Conservation (phyloP, 2,113 vertebrate species). For the Salminus brasiliensis region DNA sequence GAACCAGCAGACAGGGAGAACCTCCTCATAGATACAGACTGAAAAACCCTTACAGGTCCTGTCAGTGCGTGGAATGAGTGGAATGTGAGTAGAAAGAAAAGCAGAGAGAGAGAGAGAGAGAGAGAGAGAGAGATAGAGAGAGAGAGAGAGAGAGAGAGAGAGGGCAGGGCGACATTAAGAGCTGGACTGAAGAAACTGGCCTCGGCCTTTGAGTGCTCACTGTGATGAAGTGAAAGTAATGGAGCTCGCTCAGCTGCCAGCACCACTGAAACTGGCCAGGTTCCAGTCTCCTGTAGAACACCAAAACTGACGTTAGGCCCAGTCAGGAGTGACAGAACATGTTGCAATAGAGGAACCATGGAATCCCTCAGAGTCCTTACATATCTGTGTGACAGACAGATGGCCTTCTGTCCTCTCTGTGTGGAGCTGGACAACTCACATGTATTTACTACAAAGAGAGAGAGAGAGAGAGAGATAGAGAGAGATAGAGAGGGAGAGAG, state of each 20-base stretch:
- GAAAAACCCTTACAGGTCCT: background rate
- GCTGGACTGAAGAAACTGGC: background rate
- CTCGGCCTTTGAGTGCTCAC: background rate
- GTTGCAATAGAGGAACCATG: background rate
- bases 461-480: background rate
- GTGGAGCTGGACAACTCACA: background rate
- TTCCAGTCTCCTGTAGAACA: slow-evolving; percentile 4
- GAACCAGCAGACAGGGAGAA: background rate
- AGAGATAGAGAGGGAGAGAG: too few species aligned
- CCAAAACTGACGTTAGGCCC: background rate
- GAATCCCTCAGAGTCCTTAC: background rate
- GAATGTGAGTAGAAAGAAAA: slow-evolving; percentile 13
- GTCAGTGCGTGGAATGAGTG: slow-evolving; percentile 1
- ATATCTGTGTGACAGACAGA: background rate
- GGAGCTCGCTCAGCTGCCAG: background rate
- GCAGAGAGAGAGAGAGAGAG: slow-evolving; percentile 1
- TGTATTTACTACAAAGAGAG: background rate
- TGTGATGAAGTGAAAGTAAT: background rate
- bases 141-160: background rate
- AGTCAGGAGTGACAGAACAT: slow-evolving; percentile 14
- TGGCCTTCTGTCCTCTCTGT: background rate
- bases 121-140: background rate
- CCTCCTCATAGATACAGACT: background rate
- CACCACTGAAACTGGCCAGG: slow-evolving; percentile 26
- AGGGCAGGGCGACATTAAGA: background rate